phyloP scores from a whole-genome alignment of 2,888 invertebrate species.

The Orthosia incerta region DNA sequence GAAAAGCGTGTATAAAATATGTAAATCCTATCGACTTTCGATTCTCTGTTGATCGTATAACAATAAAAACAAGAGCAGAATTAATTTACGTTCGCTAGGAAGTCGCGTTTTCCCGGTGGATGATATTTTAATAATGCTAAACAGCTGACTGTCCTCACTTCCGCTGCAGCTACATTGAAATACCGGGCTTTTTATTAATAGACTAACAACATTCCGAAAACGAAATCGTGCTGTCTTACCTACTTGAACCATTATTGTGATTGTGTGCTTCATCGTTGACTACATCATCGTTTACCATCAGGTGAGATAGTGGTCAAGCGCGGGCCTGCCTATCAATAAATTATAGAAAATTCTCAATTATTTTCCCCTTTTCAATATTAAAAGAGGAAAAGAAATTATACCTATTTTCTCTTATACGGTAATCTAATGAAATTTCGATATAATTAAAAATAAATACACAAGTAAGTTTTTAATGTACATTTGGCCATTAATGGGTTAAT shows the following conservation, averaged over 20 bases:
- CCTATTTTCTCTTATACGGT: too few relatives aligned
- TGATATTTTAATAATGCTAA: slow-evolving; percentile 86
- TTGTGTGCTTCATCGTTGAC: too few relatives aligned
- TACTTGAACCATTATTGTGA: not conserved
- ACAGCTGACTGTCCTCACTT: slow-evolving; percentile 81
- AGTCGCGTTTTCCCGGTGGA: slow-evolving; percentile 69
- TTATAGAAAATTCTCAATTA: too few relatives aligned
- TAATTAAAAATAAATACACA: too few relatives aligned
- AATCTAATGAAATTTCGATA: too few relatives aligned
- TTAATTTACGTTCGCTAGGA: slow-evolving; percentile 60
- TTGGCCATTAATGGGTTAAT: too few relatives aligned
- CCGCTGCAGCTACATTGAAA: slow-evolving; percentile 69
- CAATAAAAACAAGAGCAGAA: slow-evolving; percentile 49
- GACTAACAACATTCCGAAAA: slow-evolving; percentile 9
- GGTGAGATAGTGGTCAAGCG: too few relatives aligned
- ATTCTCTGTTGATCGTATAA: slow-evolving; percentile 37
- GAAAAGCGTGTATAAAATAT: slow-evolving; percentile 30
- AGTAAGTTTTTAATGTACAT: too few relatives aligned
- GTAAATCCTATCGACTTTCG: slow-evolving; percentile 26
- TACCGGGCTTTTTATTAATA: slow-evolving; percentile 30
- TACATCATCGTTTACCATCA: too few relatives aligned
- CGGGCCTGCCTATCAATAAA: too few relatives aligned
- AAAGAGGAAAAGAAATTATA: too few relatives aligned
- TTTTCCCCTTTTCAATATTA: too few relatives aligned
- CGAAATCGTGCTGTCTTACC: not conserved